Conservation (phyloP, 1,140 invertebrate genomes). For the Belonocnema kinseyi region DNA sequence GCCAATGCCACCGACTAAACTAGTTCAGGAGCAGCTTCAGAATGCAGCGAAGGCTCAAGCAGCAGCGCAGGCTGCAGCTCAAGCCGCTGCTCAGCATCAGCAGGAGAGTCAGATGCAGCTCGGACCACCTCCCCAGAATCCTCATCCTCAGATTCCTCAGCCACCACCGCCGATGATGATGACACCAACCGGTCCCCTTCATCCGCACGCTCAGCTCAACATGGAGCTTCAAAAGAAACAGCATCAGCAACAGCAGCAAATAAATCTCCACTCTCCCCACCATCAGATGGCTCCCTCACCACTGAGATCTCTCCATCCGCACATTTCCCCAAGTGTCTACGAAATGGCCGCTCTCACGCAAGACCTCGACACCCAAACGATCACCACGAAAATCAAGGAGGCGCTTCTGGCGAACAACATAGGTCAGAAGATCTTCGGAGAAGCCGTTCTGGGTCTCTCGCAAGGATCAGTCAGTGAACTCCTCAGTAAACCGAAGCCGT, state of each 20-base stretch:
- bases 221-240: constrained; percentile 85
- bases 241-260: constrained; percentile 79
- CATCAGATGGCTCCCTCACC: constrained; percentile 80
- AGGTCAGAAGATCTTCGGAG: constrained; percentile 98
- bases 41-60: constrained; percentile 72
- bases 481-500: constrained; percentile 98
- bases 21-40: constrained; percentile 81
- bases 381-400: constrained; percentile 98
- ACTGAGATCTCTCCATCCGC: constrained; percentile 84
- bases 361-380: constrained; percentile 96
- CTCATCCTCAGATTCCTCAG: constrained; percentile 65
- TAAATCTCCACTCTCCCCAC: constrained; percentile 78
- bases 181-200: constrained; percentile 68
- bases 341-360: constrained; percentile 97
- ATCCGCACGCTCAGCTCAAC: constrained; percentile 65
- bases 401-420: constrained; percentile 97
- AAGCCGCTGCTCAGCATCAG: constrained; percentile 72
- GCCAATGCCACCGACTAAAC: constrained; percentile 86
- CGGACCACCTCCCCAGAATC: constrained; percentile 69
- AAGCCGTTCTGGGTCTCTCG: constrained; percentile 95
- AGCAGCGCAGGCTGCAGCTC: constrained; percentile 69
- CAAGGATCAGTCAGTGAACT: constrained; percentile 98
- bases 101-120: constrained; percentile 71
- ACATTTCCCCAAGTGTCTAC: constrained; percentile 91
- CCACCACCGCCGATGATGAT: constrained; percentile 71